Base-by-base conservation (phyloP, 2,113 vertebrate species). In the Xiphias gladius region DNA sequence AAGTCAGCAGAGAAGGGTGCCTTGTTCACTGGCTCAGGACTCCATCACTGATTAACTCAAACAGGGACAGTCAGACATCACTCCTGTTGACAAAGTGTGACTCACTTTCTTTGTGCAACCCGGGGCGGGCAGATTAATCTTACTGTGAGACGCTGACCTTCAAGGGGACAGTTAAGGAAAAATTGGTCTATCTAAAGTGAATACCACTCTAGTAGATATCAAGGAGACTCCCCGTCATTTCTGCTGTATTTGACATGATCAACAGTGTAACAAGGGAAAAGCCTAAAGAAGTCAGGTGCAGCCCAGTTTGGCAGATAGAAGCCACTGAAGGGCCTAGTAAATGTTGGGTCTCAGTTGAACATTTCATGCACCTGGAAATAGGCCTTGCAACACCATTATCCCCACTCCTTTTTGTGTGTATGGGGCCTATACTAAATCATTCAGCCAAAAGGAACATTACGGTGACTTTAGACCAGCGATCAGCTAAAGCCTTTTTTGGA, bases 21-120 rank as follows among this genome's bases (percentile, higher is more conserved):
- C 86, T 92, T 92, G 91, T 93, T 85, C 69, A 1, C 73, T 16
- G 71, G 84, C 86, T 20, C 73, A 90, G 78, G 85, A 71, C 73
- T 90, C 84, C 71, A 74, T 93, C 92, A 94, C 75, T 94, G 89
- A 95, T 95, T 95, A 95, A 95, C 94, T 86, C 87, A 74, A 43
- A 37, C 37, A 12, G 84, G 87, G 90, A 85, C 88, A 87, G 88
- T 91, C 84, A 80, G 75, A 91, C 70, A 63, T 89, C 75, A 64
- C 80, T 80, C 41, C 75, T 92, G 93, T 93, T 92, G 89, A 92
- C 92, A 85, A 90, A 84, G 93, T 83, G 85, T 93, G 92, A 93
- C 83, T 93, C 90, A 91, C 83, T 73, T 8, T 83, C 85, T 92
- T 87, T 88, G 89, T 86, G 90, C 35, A 87, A 91, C 79, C 76